These are phyloP conservation scores for Amiota minor DNA, from an alignment of 2,888 invertebrate species.

Conservation along the genomic window DNA sequence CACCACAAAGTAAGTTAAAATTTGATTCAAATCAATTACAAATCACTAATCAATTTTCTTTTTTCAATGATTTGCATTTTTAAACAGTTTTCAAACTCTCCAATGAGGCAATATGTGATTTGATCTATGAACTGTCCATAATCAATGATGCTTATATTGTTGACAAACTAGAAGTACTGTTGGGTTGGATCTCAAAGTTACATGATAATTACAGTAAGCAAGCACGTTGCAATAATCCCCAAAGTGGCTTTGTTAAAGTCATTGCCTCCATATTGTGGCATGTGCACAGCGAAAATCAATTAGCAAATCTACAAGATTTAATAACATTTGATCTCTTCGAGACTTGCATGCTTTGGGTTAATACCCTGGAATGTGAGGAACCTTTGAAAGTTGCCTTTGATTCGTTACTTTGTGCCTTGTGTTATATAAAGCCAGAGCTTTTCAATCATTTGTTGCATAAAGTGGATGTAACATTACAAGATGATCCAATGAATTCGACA, in stretches of 20 bases:
- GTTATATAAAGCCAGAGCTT: slow-evolving; percentile 85
- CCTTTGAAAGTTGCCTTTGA: slow-evolving; percentile 89
- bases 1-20: slow-evolving; percentile 68
- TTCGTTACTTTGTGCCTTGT: slow-evolving; percentile 88
- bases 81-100: slow-evolving; percentile 71
- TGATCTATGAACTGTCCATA: slow-evolving; percentile 85
- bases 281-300: slow-evolving; percentile 78
- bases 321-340: slow-evolving; percentile 85
- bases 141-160: slow-evolving; percentile 74
- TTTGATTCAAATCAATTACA: not conserved
- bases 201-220: slow-evolving; percentile 68
- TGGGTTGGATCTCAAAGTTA: slow-evolving; percentile 80
- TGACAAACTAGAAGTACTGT: slow-evolving; percentile 79
- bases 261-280: slow-evolving; percentile 88
- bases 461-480: slow-evolving; percentile 77
- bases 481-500: slow-evolving; percentile 34
- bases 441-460: slow-evolving; percentile 83
- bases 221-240: slow-evolving; percentile 71
- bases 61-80: slow-evolving; percentile 9
- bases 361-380: slow-evolving; percentile 80
- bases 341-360: slow-evolving; percentile 84
- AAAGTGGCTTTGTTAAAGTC: slow-evolving; percentile 79
- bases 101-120: slow-evolving; percentile 81
- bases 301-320: slow-evolving; percentile 79
- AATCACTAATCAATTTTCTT: not conserved